These are phyloP conservation scores for Chelonoidis abingdonii DNA, from an alignment of 2,113 vertebrate species.

Conservation along the genomic window DNA sequence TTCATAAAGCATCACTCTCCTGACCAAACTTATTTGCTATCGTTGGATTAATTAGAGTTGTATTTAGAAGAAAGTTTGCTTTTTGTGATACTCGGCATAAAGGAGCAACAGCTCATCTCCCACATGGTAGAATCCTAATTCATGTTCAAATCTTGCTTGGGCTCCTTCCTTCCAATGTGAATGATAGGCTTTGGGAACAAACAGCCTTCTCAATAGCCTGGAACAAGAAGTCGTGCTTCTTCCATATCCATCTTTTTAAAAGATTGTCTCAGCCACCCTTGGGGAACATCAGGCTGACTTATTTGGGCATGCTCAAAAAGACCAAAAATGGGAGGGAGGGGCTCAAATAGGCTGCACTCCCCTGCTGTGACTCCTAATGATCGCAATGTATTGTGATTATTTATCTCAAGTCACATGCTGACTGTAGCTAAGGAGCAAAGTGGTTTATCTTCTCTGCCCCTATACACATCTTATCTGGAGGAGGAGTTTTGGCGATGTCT, in stretches of 20 bases:
- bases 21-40: not conserved
- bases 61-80: slow-evolving; percentile 62
- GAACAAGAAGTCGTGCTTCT: slow-evolving; percentile 20
- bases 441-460: slow-evolving; percentile 22
- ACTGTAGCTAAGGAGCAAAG: slow-evolving; percentile 41
- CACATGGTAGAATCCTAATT: slow-evolving; percentile 40
- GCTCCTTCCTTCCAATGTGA: slow-evolving; percentile 60
- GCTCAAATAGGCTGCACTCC: slow-evolving; percentile 51
- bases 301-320: slow-evolving; percentile 59
- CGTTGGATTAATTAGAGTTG: slow-evolving; percentile 55
- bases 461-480: not conserved
- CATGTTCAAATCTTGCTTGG: slow-evolving; percentile 54
- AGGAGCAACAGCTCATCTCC: slow-evolving; percentile 49
- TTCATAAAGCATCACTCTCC: not conserved
- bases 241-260: slow-evolving; percentile 37
- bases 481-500: not conserved
- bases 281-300: slow-evolving; percentile 37
- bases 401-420: slow-evolving; percentile 56
- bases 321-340: slow-evolving; percentile 65
- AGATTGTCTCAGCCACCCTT: slow-evolving; percentile 49
- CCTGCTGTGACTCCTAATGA: slow-evolving; percentile 57
- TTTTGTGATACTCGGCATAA: slow-evolving; percentile 41
- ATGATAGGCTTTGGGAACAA: slow-evolving; percentile 63
- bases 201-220: slow-evolving; percentile 19
- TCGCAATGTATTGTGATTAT: slow-evolving; percentile 61